These are phyloP conservation scores for Onychomys arenicola DNA, from an alignment of 2,797 vertebrate species.

Conservation along the genomic window DNA sequence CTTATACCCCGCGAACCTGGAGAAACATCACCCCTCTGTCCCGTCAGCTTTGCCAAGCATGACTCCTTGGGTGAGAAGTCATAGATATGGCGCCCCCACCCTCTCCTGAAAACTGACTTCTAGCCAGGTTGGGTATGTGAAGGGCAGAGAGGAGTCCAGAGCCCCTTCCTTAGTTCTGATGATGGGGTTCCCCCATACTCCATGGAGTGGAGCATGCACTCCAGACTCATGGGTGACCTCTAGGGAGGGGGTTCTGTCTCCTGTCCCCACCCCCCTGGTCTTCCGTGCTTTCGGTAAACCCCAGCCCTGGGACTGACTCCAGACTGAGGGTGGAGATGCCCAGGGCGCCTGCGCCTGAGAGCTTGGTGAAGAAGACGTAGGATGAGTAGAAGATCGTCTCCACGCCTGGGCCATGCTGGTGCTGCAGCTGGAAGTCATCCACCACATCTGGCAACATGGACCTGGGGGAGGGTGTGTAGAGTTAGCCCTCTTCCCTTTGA, in stretches of 20 bases:
- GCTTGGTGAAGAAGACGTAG: constrained; percentile 97
- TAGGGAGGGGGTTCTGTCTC: too few relatives aligned
- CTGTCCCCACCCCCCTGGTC: neutral
- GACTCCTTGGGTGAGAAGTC: neutral
- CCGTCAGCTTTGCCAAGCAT: neutral
- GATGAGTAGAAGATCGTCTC: constrained; percentile 99
- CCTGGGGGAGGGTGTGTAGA: constrained; percentile 86
- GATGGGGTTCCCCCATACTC: neutral
- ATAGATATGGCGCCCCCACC: neutral
- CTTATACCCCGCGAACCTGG: constrained; percentile 95
- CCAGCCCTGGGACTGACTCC: constrained; percentile 90
- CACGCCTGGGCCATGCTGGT: constrained; percentile 91
- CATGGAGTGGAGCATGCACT: neutral
- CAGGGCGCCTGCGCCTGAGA: constrained; percentile 94
- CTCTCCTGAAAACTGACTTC: neutral
- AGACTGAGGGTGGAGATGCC: constrained; percentile 96
- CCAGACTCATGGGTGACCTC: neutral
- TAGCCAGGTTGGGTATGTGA: neutral
- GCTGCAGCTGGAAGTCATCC: constrained; percentile 93
- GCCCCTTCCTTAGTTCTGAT: neutral
- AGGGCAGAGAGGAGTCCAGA: neutral
- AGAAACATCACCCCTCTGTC: neutral
- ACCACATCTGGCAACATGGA: constrained; percentile 99
- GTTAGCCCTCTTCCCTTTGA: neutral
- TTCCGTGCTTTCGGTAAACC: neutral